Percentiles rank a stretch among this genome's conserved stretches.
Evolutionary conservation across 1,140 invertebrate genomes (phyloP).

Genomic region (Psix sp.): DNA sequence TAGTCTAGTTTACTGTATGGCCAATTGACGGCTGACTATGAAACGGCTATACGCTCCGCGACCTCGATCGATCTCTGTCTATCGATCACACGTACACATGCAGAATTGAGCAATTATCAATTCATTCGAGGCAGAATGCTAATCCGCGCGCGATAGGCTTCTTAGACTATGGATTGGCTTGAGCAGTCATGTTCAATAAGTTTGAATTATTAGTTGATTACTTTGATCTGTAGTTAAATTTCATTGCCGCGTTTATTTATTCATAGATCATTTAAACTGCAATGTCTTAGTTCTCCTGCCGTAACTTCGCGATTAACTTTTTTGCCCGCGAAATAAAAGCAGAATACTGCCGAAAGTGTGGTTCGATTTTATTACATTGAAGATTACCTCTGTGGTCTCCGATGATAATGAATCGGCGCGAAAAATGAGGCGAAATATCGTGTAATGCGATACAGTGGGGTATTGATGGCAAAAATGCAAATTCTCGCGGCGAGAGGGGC

Average conservation of each 20-base stretch:
- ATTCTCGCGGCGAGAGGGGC: slow-evolving; percentile 48
- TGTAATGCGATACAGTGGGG: slow-evolving; percentile 5
- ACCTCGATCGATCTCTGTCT: slow-evolving; percentile 47
- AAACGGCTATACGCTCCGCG: not conserved
- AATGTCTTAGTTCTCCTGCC: too few relatives aligned
- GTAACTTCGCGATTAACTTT: too few relatives aligned
- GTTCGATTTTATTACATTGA: too few relatives aligned
- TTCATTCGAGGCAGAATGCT: slow-evolving; percentile 43
- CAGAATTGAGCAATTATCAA: slow-evolving; percentile 57
- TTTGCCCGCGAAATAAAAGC: too few relatives aligned
- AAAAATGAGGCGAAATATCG: too few relatives aligned
- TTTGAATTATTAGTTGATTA: slow-evolving; percentile 46
- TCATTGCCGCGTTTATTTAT: slow-evolving; percentile 22
- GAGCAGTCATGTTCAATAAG: slow-evolving; percentile 35
- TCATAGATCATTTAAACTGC: too few relatives aligned
- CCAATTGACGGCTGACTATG: slow-evolving; percentile 56
- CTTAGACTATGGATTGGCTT: slow-evolving; percentile 42
- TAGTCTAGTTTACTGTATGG: too few relatives aligned
- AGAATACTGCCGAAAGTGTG: too few relatives aligned
- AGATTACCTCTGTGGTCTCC: too few relatives aligned
- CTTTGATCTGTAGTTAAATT: slow-evolving; percentile 49
- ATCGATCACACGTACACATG: slow-evolving; percentile 53
- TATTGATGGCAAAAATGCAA: slow-evolving; percentile 62
- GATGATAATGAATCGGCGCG: too few relatives aligned
- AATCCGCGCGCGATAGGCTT: slow-evolving; percentile 38